Conservation (phyloP, 2,113 vertebrate genomes). For the Oenanthe oenanthe region DNA sequence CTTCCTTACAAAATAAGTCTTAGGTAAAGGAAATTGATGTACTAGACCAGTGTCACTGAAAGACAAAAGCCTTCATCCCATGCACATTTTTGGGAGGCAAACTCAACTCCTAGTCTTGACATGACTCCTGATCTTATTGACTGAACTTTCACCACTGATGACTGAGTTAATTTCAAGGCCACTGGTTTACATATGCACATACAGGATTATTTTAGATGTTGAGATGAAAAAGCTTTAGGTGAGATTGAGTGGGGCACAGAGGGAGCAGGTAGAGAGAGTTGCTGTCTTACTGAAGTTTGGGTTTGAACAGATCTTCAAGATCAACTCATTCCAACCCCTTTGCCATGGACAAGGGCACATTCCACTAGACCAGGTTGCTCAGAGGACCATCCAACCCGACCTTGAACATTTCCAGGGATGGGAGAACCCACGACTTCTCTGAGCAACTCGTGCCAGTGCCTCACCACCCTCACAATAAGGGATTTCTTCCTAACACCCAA, state of each 20-base stretch:
- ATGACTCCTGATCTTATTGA: background rate
- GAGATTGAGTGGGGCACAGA: accelerated
- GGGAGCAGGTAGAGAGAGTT: background rate
- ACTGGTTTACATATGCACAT: background rate
- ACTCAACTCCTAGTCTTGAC: background rate
- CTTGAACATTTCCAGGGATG: background rate
- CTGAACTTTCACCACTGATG: accelerated
- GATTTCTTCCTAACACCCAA: background rate
- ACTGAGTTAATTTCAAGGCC: background rate
- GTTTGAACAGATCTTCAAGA: background rate
- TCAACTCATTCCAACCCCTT: background rate
- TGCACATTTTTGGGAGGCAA: background rate
- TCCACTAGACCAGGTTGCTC: background rate
- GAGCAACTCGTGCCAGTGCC: too few relatives aligned
- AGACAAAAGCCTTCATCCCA: background rate
- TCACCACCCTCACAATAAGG: background rate
- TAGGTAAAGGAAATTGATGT: background rate
- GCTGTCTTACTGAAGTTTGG: accelerated
- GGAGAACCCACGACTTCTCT: accelerated
- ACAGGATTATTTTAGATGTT: background rate
- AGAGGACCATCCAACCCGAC: background rate
- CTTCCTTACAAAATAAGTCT: background rate
- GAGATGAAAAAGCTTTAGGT: background rate
- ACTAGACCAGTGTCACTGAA: background rate
- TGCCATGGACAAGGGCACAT: background rate